A percentile compares a stretch with the other conserved stretches of the same genome.
Evolutionary conservation across 1,140 invertebrate species (phyloP).

Genomic region (Trinorchestia longiramus): DNA sequence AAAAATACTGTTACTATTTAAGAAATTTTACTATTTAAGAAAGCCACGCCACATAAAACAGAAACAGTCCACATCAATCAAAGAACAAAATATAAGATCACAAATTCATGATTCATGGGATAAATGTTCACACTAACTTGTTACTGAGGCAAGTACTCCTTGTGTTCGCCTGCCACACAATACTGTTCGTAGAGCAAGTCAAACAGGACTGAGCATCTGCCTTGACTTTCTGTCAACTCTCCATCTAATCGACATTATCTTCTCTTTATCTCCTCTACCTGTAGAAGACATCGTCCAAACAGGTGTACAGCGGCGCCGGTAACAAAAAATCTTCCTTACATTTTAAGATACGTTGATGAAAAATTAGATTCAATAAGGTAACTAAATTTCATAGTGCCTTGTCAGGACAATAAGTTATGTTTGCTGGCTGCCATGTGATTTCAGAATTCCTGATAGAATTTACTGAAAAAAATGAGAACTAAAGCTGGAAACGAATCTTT

Average conservation of each 20-base stretch:
- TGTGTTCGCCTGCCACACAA: not conserved
- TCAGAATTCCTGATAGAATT: not conserved
- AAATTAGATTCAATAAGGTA: not conserved
- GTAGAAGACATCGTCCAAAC: not conserved
- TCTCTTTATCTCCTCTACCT: not conserved
- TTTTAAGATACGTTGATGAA: not conserved
- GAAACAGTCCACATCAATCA: not conserved
- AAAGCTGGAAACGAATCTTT: not conserved
- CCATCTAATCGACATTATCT: slow-evolving; percentile 1
- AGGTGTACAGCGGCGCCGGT: not conserved
- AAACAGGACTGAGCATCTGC: not conserved
- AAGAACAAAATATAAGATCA: not conserved
- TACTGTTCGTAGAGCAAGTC: not conserved
- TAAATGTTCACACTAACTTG: not conserved
- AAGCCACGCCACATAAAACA: not conserved
- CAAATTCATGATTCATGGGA: not conserved
- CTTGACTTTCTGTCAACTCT: not conserved
- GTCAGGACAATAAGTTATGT: not conserved
- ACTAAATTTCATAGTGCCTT: not conserved
- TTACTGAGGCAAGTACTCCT: not conserved
- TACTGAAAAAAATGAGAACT: not conserved
- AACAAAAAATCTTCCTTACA: not conserved
- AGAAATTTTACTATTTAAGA: not conserved
- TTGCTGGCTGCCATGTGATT: not conserved
- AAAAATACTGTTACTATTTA: not conserved